These are phyloP conservation scores for Thripadectes ignobilis DNA, from an alignment of 2,797 vertebrate genomes.

Conservation along the genomic window DNA sequence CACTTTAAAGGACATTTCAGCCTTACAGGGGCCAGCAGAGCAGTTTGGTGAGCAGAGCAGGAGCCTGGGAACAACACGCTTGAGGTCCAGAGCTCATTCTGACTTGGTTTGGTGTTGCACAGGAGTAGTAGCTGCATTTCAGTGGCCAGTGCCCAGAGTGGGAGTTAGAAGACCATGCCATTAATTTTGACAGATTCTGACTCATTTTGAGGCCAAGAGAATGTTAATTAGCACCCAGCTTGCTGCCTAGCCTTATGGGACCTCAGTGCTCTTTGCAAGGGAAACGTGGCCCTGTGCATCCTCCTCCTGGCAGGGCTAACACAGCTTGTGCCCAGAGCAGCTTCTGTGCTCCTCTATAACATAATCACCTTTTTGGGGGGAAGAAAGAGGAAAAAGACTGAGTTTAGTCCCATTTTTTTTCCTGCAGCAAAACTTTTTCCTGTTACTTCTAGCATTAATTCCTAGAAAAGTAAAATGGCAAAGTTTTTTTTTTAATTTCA, in stretches of 20 bases:
- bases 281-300: background rate
- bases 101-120: background rate
- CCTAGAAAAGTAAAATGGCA: background rate
- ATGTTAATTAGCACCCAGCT: background rate
- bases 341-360: background rate
- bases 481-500: conserved; percentile 17
- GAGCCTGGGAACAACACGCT: background rate
- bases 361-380: background rate
- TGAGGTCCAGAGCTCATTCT: background rate
- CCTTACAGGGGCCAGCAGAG: background rate
- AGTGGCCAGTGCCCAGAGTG: background rate
- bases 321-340: background rate
- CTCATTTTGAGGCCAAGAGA: background rate
- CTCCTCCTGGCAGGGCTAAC: background rate
- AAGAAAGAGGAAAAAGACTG: background rate
- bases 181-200: background rate
- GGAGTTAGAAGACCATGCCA: background rate
- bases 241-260: background rate
- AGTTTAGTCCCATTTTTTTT: background rate
- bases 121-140: background rate
- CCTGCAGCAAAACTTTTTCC: background rate
- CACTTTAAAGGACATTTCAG: background rate
- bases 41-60: background rate
- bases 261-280: background rate
- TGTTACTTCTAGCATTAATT: background rate